Percentiles rank a stretch among this genome's conserved stretches.
Conservation (phyloP, 2,113 vertebrate genomes). For the Piliocolobus tephrosceles region DNA sequence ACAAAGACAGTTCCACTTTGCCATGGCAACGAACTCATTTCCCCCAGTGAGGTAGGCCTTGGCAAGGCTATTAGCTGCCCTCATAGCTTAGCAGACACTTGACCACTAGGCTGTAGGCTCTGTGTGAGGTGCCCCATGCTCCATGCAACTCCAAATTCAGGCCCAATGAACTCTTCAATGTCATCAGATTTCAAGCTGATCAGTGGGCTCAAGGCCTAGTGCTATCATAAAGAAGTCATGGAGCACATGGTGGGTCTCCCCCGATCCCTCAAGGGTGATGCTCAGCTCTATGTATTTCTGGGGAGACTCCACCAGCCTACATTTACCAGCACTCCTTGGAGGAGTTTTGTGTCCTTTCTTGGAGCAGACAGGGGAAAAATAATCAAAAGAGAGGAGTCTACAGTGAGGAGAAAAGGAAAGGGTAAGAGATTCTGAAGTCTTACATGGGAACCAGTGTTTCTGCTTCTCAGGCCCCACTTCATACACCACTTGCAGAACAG, state of each 20-base stretch:
- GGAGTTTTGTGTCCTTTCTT: not conserved
- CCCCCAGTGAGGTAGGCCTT: not conserved
- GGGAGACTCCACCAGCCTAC: not conserved
- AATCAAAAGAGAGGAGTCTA: not conserved
- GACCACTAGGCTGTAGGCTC: not conserved
- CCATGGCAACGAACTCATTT: slow-evolving; percentile 8
- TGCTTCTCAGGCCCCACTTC: not conserved
- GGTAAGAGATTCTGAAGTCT: no score
- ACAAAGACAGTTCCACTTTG: not conserved
- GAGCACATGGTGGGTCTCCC: not conserved
- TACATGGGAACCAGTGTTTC: not conserved
- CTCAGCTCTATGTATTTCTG: not conserved
- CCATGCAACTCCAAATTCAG: not conserved
- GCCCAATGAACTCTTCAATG: not conserved
- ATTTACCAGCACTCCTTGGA: not conserved
- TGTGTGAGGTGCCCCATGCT: no score
- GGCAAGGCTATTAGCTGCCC: not conserved
- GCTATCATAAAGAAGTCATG: not conserved
- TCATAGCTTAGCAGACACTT: not conserved
- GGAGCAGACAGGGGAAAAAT: not conserved
- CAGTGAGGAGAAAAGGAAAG: not conserved
- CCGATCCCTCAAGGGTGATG: not conserved
- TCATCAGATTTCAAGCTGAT: not conserved
- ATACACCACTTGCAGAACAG: not conserved
- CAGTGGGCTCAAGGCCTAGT: not conserved